These are phyloP conservation scores for Rousettus leschenaultii DNA, from an alignment of 2,113 vertebrate species.

Conservation along the genomic window DNA sequence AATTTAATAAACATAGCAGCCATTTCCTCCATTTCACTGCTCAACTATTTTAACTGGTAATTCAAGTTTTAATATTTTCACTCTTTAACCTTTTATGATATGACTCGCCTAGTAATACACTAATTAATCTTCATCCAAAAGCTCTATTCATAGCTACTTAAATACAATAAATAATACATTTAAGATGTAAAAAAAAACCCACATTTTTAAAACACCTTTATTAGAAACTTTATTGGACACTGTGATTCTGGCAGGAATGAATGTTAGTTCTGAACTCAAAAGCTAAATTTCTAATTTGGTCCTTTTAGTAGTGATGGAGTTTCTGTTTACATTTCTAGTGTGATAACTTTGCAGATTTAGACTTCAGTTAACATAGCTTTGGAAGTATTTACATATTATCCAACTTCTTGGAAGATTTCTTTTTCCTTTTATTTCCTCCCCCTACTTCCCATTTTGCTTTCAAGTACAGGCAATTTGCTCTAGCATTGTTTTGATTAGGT, in stretches of 20 bases:
- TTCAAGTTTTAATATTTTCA: conserved; percentile 13
- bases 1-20: neutral
- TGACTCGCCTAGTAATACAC: neutral
- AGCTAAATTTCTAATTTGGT: conserved; percentile 37
- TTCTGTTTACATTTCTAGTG: conserved; percentile 14
- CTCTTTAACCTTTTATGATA: conserved; percentile 41
- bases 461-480: neutral
- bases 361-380: conserved; percentile 38
- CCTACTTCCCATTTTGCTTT: neutral
- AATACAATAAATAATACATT: conserved; percentile 10
- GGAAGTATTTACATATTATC: conserved; percentile 37
- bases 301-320: conserved; percentile 10
- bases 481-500: neutral
- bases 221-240: neutral
- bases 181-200: neutral
- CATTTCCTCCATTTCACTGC: neutral
- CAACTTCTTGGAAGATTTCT: neutral
- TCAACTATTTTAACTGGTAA: neutral
- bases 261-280: neutral
- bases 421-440: neutral
- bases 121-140: conserved; percentile 24
- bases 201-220: conserved; percentile 3
- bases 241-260: neutral
- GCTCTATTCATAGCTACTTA: conserved; percentile 19
- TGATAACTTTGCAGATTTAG: conserved; percentile 33